phyloP scores from a whole-genome alignment of 2,113 vertebrate genomes.

The Brachyhypopomus occidentalis region DNA sequence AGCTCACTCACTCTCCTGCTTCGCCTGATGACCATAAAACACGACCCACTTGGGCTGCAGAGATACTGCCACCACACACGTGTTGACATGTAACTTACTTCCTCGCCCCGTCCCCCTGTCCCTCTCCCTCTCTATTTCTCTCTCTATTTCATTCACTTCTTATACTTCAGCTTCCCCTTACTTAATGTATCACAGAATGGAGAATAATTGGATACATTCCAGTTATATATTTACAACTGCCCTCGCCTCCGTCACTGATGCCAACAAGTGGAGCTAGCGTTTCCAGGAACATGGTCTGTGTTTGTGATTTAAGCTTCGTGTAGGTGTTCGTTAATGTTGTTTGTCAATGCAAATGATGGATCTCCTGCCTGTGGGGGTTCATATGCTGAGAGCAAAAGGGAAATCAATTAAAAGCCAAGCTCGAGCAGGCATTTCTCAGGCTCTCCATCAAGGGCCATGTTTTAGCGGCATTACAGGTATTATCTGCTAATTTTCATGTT shows the following conservation, averaged over 20 bases:
- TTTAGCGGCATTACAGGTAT: conserved; percentile 55
- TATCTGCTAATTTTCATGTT: conserved; percentile 59
- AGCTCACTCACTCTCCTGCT: background rate
- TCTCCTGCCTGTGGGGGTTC: conserved; percentile 51
- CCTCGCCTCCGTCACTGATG: background rate
- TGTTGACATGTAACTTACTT: background rate
- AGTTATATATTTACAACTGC: conserved; percentile 16
- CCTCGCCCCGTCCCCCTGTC: background rate
- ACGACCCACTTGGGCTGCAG: too few species aligned
- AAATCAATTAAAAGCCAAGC: conserved; percentile 68
- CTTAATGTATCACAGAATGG: conserved; percentile 7
- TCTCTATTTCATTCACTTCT: background rate
- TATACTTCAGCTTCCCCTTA: background rate
- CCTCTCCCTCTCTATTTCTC: background rate
- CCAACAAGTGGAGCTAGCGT: conserved; percentile 13
- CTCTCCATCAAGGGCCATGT: conserved; percentile 50
- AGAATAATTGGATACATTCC: conserved; percentile 7
- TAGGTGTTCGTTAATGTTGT: conserved; percentile 53
- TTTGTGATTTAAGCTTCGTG: conserved; percentile 21
- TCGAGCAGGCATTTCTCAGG: conserved; percentile 19
- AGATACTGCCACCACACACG: background rate
- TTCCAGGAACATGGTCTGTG: conserved; percentile 12
- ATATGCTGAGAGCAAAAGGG: conserved; percentile 57
- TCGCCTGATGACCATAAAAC: background rate
- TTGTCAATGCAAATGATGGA: conserved; percentile 63